Conservation (phyloP, 2,797 vertebrate species). For the Sphaeramia orbicularis region DNA sequence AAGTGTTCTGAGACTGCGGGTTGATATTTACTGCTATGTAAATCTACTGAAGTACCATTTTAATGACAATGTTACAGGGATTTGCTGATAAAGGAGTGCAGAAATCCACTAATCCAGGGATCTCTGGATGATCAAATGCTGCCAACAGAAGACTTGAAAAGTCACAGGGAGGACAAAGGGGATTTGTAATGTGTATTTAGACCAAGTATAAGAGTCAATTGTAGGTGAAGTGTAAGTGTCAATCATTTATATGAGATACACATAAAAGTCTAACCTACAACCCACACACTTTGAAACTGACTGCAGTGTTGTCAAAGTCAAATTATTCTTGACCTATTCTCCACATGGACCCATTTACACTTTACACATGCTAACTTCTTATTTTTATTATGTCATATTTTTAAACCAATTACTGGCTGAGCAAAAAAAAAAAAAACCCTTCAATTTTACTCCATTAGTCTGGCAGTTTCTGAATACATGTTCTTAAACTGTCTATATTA, state of each 20-base stretch:
- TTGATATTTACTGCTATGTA: background rate
- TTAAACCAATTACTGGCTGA: too few species aligned
- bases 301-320: conserved; percentile 14
- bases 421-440: too few species aligned
- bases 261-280: conserved; percentile 14
- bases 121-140: background rate
- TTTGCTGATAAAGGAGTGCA: background rate
- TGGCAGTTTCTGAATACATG: too few species aligned
- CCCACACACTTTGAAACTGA: background rate
- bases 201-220: background rate
- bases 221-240: background rate
- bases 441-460: too few species aligned
- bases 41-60: conserved; percentile 15
- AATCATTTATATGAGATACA: conserved; percentile 4
- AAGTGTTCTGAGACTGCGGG: background rate
- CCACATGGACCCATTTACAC: conserved; percentile 1
- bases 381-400: too few species aligned
- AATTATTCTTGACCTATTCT: background rate
- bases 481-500: too few species aligned
- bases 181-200: background rate
- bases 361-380: too few species aligned
- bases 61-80: background rate
- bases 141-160: conserved; percentile 5
- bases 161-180: background rate
- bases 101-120: background rate